These are phyloP conservation scores for Enteromius argenteus DNA, from an alignment of 2,797 vertebrate species.

Conservation along the genomic window DNA sequence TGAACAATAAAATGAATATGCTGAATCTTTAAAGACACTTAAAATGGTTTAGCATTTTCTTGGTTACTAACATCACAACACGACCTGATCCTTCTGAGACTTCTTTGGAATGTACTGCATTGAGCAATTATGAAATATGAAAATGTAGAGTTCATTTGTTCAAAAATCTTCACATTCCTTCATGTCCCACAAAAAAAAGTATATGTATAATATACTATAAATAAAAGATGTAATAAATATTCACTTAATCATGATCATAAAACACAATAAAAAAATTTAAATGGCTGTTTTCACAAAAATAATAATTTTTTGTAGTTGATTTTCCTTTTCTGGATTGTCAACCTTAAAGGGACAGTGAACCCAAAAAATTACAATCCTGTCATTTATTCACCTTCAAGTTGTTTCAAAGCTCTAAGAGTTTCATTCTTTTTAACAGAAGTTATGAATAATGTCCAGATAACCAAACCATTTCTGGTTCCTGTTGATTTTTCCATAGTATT, in stretches of 20 bases:
- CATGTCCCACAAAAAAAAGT: constrained; percentile 58
- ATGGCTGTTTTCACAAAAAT: constrained; percentile 56
- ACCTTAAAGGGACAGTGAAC: not conserved
- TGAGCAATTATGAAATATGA: constrained; percentile 1
- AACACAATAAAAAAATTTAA: constrained; percentile 59
- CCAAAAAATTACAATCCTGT: not conserved
- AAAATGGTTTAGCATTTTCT: constrained; percentile 20
- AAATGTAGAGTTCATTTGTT: not conserved
- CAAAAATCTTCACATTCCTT: constrained; percentile 56
- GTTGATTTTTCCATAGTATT: too few species aligned
- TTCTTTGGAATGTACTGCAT: constrained; percentile 78
- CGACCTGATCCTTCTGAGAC: constrained; percentile 20
- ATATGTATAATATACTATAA: constrained; percentile 68
- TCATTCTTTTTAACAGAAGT: not conserved
- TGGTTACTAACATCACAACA: constrained; percentile 9
- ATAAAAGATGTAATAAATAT: constrained; percentile 79
- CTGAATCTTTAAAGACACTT: not conserved
- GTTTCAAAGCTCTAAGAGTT: not conserved
- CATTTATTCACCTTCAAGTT: not conserved
- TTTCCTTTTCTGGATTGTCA: constrained; percentile 73
- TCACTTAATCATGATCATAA: constrained; percentile 67
- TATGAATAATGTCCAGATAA: not conserved
- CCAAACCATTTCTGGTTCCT: too few species aligned
- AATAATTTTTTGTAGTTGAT: constrained; percentile 47
- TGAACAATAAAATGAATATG: not conserved